phyloP scores from a whole-genome alignment of 2,888 invertebrate genomes.

The Eurois occulta region DNA sequence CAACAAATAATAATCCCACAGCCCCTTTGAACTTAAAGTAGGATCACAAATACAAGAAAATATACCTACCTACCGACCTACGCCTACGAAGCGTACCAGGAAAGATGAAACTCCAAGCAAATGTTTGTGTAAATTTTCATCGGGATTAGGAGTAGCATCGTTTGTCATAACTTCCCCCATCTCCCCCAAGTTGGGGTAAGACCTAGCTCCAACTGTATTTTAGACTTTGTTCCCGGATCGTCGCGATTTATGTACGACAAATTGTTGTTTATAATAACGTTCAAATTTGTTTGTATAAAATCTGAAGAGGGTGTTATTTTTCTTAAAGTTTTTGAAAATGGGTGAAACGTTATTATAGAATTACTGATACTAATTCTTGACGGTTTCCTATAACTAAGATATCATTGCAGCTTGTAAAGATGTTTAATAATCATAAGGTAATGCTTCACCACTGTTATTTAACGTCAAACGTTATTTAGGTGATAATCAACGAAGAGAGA shows the following conservation, averaged over 20 bases:
- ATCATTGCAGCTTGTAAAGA: too few species aligned
- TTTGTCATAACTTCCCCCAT: slow-evolving; percentile 66
- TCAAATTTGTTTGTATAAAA: slow-evolving; percentile 8
- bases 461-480: not conserved
- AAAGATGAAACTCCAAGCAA: slow-evolving; percentile 55
- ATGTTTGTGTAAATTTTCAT: slow-evolving; percentile 64
- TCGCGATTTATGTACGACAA: slow-evolving; percentile 59
- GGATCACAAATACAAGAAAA: slow-evolving; percentile 40
- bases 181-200: slow-evolving; percentile 55
- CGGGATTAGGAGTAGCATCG: slow-evolving; percentile 59
- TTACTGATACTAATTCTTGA: too few species aligned
- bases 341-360: not conserved
- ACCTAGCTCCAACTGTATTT: slow-evolving; percentile 60
- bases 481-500: not conserved
- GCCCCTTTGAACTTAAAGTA: not conserved
- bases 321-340: not conserved
- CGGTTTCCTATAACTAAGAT: not conserved
- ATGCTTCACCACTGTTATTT: not conserved
- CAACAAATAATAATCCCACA: slow-evolving; percentile 3
- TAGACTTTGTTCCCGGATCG: slow-evolving; percentile 54
- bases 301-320: not conserved
- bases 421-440: not conserved
- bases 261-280: slow-evolving; percentile 47
- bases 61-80: slow-evolving; percentile 18
- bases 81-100: slow-evolving; percentile 7